Evolutionary conservation across 2,797 vertebrate species (phyloP).

Genomic region (Lemur catta): DNA sequence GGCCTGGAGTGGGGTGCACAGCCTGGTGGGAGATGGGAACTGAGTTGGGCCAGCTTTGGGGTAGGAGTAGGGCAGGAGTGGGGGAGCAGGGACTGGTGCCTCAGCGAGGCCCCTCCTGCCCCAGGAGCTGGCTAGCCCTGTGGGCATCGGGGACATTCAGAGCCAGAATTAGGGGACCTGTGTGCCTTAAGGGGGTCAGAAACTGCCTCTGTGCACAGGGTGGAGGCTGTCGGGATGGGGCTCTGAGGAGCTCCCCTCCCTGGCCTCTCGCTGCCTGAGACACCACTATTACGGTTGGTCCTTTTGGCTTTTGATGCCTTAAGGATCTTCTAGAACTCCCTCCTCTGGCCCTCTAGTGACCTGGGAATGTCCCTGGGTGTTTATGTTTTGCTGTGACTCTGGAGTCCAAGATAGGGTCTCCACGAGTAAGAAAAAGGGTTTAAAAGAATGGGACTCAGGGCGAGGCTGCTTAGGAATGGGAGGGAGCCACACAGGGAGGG

Average conservation of each 20-base stretch:
- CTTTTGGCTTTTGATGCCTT: not conserved
- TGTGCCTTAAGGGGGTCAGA: not conserved
- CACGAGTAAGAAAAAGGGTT: too few species aligned
- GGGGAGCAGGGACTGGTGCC: not conserved
- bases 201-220: not conserved
- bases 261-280: not conserved
- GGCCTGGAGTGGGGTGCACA: not conserved
- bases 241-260: not conserved
- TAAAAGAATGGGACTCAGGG: not conserved
- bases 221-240: not conserved
- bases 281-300: not conserved
- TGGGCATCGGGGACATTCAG: not conserved
- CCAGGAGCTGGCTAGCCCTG: not conserved
- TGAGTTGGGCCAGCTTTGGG: not conserved
- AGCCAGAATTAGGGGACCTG: not conserved
- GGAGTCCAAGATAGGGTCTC: not conserved
- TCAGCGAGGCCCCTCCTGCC: not conserved
- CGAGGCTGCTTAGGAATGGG: not conserved
- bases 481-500: accelerated
- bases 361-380: not conserved
- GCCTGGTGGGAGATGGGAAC: not conserved
- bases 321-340: not conserved
- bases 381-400: not conserved
- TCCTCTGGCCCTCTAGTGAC: not conserved
- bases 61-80: not conserved